These are phyloP conservation scores for Vidua macroura DNA, from an alignment of 2,113 vertebrate species.

Conservation along the genomic window DNA sequence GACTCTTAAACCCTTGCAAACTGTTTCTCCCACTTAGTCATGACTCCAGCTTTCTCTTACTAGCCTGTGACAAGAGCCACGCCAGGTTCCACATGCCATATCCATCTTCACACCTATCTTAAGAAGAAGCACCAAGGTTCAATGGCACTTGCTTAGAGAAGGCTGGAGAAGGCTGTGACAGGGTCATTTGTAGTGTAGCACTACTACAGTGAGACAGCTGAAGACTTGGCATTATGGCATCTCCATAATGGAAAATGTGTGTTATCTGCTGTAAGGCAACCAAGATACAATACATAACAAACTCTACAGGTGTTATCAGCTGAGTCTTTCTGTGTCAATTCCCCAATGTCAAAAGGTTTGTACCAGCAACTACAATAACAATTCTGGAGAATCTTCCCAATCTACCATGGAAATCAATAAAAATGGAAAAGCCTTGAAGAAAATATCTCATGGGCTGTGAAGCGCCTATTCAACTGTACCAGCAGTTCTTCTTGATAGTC, in stretches of 20 bases:
- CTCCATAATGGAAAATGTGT: neutral
- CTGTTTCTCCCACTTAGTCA: neutral
- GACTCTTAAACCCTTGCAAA: neutral
- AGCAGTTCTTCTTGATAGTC: neutral
- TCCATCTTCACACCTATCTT: neutral
- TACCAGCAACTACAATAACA: neutral
- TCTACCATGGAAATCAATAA: neutral
- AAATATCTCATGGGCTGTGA: neutral
- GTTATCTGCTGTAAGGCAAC: neutral
- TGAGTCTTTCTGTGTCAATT: neutral
- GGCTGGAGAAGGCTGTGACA: neutral
- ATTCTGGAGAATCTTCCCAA: neutral
- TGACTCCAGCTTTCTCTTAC: neutral
- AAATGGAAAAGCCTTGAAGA: neutral
- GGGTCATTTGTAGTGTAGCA: neutral
- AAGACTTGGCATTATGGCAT: neutral
- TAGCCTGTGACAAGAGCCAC: neutral
- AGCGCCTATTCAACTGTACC: neutral
- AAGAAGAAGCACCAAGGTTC: neutral
- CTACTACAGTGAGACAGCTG: neutral
- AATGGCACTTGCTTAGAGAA: neutral
- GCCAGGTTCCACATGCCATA: rapidly evolving
- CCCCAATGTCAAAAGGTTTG: neutral
- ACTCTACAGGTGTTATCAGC: neutral
- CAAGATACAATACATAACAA: neutral